A percentile compares a stretch with the other conserved stretches of the same genome.
Evolutionary conservation across 2,113 vertebrate species (phyloP).

Genomic region (Chionis minor): DNA sequence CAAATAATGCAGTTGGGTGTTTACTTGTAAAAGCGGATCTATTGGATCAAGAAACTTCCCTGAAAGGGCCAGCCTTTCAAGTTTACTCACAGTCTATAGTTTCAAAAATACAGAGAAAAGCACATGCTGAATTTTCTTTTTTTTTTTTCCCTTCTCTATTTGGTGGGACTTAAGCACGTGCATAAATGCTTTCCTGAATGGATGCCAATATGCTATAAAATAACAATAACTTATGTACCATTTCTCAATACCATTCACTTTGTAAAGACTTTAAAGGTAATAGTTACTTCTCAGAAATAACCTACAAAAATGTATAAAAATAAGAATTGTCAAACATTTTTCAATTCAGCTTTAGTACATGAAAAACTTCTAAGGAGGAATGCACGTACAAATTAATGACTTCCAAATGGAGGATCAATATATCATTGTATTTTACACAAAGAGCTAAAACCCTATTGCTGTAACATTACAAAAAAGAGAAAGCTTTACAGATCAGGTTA

Average conservation of each 20-base stretch:
- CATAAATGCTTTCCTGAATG: background rate
- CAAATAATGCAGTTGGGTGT: background rate
- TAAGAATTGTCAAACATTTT: background rate
- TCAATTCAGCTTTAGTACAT: slow-evolving; percentile 1
- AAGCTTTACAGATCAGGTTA: slow-evolving; percentile 61
- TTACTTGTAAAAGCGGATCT: background rate
- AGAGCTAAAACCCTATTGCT: slow-evolving; percentile 44
- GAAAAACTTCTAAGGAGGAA: slow-evolving; percentile 15
- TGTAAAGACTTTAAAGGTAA: background rate
- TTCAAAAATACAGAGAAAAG: background rate
- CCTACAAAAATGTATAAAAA: background rate
- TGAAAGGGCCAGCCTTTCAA: background rate
- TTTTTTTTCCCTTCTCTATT: background rate
- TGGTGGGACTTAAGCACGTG: background rate
- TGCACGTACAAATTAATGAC: slow-evolving; percentile 20
- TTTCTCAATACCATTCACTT: background rate
- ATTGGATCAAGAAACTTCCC: background rate
- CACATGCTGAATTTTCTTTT: background rate
- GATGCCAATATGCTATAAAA: background rate
- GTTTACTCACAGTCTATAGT: background rate
- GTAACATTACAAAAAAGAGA: slow-evolving; percentile 40
- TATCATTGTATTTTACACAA: slow-evolving; percentile 59
- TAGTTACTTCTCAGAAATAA: background rate
- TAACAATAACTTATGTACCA: background rate
- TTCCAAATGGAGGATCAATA: slow-evolving; percentile 56